phyloP scores from a whole-genome alignment of 2,888 invertebrate genomes.

The Cartodere bifasciata region DNA sequence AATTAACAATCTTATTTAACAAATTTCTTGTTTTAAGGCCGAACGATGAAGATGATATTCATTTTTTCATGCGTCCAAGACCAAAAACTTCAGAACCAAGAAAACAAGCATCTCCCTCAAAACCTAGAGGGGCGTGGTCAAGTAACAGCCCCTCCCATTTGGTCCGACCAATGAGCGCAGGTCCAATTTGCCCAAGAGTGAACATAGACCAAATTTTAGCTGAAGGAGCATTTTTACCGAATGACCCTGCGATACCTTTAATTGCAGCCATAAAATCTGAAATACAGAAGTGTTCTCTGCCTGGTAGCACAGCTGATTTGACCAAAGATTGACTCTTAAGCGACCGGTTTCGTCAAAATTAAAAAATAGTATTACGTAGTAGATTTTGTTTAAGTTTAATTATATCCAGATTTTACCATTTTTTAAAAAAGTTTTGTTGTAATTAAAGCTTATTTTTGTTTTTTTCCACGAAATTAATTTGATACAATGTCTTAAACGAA shows the following conservation, averaged over 20 bases:
- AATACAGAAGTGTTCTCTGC: constrained; percentile 32
- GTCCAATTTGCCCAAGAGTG: constrained; percentile 40
- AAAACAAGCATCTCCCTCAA: constrained; percentile 25
- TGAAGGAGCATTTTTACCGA: constrained; percentile 43
- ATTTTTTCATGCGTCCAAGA: constrained; percentile 19
- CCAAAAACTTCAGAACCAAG: constrained; percentile 32
- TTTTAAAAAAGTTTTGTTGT: no score
- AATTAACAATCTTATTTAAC: neutral
- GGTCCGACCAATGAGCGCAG: constrained; percentile 51
- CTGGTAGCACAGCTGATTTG: constrained; percentile 31
- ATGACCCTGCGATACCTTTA: constrained; percentile 68
- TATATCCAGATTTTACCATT: no score
- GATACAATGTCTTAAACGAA: no score
- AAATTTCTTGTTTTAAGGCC: neutral
- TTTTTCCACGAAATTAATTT: no score
- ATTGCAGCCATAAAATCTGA: constrained; percentile 78
- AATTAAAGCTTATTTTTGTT: no score
- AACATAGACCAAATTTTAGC: constrained; percentile 42
- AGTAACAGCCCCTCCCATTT: constrained; percentile 39
- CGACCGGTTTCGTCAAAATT: no score
- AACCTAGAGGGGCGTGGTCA: constrained; percentile 40
- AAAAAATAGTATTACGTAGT: no score
- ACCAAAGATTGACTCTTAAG: no score
- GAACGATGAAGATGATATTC: constrained; percentile 2
- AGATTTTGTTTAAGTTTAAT: no score